Conservation (phyloP, 2,797 vertebrate species). For the Botia kubotai region DNA sequence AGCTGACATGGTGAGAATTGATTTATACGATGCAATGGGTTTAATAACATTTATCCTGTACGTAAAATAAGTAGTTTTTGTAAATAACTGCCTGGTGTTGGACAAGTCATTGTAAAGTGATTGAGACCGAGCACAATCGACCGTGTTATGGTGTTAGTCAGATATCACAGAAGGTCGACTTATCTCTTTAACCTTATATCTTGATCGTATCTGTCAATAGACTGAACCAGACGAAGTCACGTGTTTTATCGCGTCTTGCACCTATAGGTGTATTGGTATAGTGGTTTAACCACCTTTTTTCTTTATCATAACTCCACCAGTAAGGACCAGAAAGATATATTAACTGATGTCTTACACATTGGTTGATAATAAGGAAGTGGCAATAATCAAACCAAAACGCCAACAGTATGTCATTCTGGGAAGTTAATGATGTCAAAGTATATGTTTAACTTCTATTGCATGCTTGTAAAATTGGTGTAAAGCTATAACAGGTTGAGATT, state of each 20-base stretch:
- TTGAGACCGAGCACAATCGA: neutral
- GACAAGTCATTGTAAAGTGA: neutral
- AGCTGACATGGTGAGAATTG: constrained; percentile 76
- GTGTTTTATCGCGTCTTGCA: neutral
- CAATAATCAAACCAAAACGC: neutral
- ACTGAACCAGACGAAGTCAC: neutral
- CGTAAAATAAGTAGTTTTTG: neutral
- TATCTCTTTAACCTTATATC: neutral
- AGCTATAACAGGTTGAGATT: constrained; percentile 10
- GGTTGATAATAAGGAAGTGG: constrained; percentile 29
- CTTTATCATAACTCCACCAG: neutral
- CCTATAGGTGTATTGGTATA: neutral
- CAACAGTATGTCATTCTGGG: neutral
- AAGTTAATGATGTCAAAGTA: constrained; percentile 5
- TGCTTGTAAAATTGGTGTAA: constrained; percentile 31
- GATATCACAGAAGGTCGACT: neutral
- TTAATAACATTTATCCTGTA: neutral
- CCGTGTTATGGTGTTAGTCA: neutral
- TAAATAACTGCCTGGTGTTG: neutral
- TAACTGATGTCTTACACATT: constrained; percentile 19
- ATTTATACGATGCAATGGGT: constrained; percentile 1
- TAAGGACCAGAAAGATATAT: constrained; percentile 11
- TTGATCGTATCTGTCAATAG: neutral
- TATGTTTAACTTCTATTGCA: constrained; percentile 11
- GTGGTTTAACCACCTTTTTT: neutral